Conservation (phyloP, 2,113 vertebrate genomes). For the Phainopepla nitens region DNA sequence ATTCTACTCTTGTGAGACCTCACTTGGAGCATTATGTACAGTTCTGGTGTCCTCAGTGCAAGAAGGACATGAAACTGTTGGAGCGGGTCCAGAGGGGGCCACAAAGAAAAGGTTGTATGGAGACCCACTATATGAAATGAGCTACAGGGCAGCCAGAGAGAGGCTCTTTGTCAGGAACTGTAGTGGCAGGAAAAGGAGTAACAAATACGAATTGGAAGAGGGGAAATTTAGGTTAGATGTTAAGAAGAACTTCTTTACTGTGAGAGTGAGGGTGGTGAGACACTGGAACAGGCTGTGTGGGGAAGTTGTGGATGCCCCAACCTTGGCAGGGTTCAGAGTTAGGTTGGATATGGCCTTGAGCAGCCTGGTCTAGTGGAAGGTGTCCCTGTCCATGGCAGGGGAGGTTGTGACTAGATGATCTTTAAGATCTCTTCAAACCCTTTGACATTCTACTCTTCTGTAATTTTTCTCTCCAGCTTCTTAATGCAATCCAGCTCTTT, state of each 20-base stretch:
- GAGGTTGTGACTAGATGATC: neutral
- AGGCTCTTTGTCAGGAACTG: neutral
- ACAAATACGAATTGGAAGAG: neutral
- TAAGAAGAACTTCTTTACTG: neutral
- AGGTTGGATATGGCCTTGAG: neutral
- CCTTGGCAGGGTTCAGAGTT: neutral
- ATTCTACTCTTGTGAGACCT: neutral
- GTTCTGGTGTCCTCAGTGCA: neutral
- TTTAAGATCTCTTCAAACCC: neutral
- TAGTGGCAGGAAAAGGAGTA: neutral
- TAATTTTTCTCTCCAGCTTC: conserved; percentile 72
- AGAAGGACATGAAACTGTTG: neutral
- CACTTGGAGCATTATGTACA: neutral
- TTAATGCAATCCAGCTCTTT: conserved; percentile 96
- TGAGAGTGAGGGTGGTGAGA: neutral
- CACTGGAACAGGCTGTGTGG: neutral
- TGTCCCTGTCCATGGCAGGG: neutral
- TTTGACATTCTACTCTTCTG: neutral
- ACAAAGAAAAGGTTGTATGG: neutral
- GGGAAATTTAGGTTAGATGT: neutral
- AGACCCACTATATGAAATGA: neutral
- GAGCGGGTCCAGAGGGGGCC: neutral
- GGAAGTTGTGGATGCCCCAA: neutral
- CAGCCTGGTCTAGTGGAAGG: neutral
- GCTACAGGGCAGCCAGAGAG: neutral